Evolutionary conservation across 2,113 vertebrate genomes (phyloP), one percentile per base, ranked within the genome.

Genomic region (Passer domesticus): DNA sequence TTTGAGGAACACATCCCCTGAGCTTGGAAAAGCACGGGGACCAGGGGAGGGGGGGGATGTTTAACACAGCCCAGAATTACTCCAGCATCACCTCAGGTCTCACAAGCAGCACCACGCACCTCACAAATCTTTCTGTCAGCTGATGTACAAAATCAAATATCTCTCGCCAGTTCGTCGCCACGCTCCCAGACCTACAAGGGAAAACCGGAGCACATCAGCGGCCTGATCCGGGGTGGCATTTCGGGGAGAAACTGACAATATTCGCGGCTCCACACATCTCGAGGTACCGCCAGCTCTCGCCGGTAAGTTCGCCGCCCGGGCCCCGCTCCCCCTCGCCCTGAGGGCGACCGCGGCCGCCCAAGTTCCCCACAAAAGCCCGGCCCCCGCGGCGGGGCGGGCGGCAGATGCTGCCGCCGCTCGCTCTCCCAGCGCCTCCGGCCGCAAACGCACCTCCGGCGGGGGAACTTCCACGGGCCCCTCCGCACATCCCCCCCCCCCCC

Each of bases 71-170:
- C 37, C 60, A 33, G 44, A 59, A 67, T n/a, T 52, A 52, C n/a
- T 47, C 44, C 81, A 84, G 46, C 68, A 13, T 13, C 35, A 24
- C 33, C 43, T 66, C 13, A 11, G 27, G 75, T 41, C 33, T 37
- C 28, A 47, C 25, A n/a, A 67, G 78, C 59, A 95, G 73, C 44
- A 52, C 75, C 77, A 92, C 87, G 96, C 96, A 99, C 99, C 99
- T 99, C 83, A 99, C 99, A 95, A 99, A 99, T 97, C 99, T 97
- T 52, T 99, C 98, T 0, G 99, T 99, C 46, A 99, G 98, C 62
- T 99, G 98, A 69, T 98, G 96, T 43, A 99, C 99, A 80, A 99
- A 99, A 47, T 98, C 95, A 94, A 98, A 99, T 83, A 99, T 99
- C 94, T 99, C 98, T 9, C 55, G 28, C 99, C 99, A 99, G 96